Conservation (phyloP, 1,140 invertebrate genomes). For the Calosoma granatense region DNA sequence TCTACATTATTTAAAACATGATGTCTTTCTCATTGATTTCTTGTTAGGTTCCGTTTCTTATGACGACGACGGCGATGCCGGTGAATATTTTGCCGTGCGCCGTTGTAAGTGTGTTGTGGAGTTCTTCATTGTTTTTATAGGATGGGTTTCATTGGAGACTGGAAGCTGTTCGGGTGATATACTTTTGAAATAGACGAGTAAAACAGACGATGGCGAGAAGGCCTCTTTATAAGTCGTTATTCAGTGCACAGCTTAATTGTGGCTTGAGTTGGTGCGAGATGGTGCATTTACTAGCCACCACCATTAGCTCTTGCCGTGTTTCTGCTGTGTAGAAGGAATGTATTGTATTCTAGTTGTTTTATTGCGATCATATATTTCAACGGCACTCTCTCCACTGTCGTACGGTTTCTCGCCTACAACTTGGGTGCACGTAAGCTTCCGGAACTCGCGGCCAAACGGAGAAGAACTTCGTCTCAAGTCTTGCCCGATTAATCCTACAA, state of each 20-base stretch:
- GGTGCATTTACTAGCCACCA: not conserved
- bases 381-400: not conserved
- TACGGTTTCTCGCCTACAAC: not conserved
- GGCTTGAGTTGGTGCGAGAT: not conserved
- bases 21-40: not conserved
- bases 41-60: not conserved
- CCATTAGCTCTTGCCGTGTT: not conserved
- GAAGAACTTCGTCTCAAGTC: too few species aligned
- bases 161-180: too few species aligned
- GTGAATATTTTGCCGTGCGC: too few species aligned
- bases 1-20: not conserved
- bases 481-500: not conserved
- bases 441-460: too few species aligned
- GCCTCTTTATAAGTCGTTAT: not conserved
- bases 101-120: too few species aligned
- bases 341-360: constrained; percentile 1
- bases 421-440: too few species aligned
- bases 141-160: too few species aligned
- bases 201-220: not conserved
- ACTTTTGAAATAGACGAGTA: not conserved
- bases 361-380: constrained; percentile 5
- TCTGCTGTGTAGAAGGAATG: not conserved
- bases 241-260: not conserved
- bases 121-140: too few species aligned
- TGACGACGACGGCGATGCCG: too few species aligned